Percentiles rank a stretch among this genome's conserved stretches.
Evolutionary conservation across 37 sponge, comb jelly and placozoan species (phyloP).

Genomic region (Spongilla lacustris): DNA sequence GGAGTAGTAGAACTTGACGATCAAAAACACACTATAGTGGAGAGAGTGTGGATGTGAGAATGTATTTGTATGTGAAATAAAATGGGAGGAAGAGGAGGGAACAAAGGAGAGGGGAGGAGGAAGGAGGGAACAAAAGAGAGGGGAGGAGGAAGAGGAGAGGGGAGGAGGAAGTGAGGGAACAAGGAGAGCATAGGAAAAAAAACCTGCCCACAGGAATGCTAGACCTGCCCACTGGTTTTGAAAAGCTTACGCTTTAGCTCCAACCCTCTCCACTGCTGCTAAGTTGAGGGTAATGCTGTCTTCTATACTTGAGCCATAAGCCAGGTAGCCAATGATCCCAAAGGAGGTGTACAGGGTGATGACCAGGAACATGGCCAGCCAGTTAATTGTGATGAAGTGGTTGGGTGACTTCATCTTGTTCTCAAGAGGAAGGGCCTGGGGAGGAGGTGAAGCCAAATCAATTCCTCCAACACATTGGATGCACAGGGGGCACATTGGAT

Average conservation of each 20-base stretch:
- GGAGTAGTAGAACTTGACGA: slow-evolving; percentile 65
- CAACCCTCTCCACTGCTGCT: neutral
- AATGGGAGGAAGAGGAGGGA: no score
- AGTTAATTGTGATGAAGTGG: slow-evolving; percentile 50
- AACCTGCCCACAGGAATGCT: no score
- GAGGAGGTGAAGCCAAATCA: neutral
- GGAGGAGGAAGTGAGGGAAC: no score
- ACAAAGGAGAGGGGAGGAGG: no score
- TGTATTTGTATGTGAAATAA: no score
- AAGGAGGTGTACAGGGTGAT: slow-evolving; percentile 37
- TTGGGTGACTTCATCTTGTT: slow-evolving; percentile 87
- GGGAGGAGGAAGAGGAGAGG: neutral
- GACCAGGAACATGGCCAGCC: slow-evolving; percentile 55
- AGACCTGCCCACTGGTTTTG: neutral
- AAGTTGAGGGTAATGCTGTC: slow-evolving; percentile 82
- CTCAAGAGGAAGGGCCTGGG: slow-evolving; percentile 84
- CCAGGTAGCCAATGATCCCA: slow-evolving; percentile 79
- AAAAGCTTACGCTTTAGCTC: slow-evolving; percentile 33
- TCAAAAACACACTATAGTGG: slow-evolving; percentile 51
- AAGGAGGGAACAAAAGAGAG: no score
- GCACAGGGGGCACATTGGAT: neutral
- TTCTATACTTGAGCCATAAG: slow-evolving; percentile 63
- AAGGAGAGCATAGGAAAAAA: no score
- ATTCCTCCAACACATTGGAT: neutral
- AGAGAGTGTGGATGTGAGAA: neutral